phyloP scores from a whole-genome alignment of 2,113 vertebrate species.

The Astur gentilis region DNA sequence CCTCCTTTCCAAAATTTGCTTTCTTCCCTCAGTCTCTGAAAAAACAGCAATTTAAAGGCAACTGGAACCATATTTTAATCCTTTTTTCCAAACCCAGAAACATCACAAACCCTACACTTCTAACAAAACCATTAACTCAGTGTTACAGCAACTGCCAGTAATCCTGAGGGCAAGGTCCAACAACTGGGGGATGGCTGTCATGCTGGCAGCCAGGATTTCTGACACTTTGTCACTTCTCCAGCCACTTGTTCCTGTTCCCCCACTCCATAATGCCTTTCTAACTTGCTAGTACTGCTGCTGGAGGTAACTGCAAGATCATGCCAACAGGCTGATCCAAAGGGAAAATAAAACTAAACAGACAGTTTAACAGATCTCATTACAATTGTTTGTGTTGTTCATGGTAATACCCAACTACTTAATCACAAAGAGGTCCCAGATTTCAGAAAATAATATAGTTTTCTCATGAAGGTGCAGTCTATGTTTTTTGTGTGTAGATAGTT shows the following conservation, averaged over 20 bases:
- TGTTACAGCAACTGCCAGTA: neutral
- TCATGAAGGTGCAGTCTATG: neutral
- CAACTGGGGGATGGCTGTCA: neutral
- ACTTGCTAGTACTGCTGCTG: neutral
- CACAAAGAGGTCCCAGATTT: neutral
- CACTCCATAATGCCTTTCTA: neutral
- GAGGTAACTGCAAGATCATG: neutral
- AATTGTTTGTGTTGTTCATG: neutral
- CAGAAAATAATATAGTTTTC: neutral
- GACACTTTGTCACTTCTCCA: neutral
- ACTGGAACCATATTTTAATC: neutral
- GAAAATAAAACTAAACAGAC: neutral
- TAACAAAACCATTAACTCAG: neutral
- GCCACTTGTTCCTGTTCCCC: neutral
- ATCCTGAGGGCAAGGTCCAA: neutral
- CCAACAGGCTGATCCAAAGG: neutral
- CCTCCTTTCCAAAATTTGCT: neutral
- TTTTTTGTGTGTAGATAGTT: neutral
- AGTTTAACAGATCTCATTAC: neutral
- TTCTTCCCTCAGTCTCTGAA: neutral
- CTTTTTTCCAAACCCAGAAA: neutral
- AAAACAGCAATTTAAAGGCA: neutral
- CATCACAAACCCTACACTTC: neutral
- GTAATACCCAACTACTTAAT: neutral
- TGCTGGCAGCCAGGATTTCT: neutral